Evolutionary conservation across 2,113 vertebrate genomes (phyloP).

Genomic region (Prionailurus viverrinus): DNA sequence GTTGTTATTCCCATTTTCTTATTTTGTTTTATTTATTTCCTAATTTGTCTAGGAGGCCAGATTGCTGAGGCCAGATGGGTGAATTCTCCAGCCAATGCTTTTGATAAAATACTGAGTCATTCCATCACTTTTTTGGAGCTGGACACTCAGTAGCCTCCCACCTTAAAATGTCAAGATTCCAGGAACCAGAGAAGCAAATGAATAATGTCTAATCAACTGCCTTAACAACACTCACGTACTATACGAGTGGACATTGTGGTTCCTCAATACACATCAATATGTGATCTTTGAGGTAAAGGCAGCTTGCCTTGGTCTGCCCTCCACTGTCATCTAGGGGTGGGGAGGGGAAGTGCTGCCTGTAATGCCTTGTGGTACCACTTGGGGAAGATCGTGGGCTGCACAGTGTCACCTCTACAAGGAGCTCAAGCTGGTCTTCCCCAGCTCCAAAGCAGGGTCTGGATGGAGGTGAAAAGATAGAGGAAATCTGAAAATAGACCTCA

Average conservation of each 20-base stretch:
- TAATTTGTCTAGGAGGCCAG: slow-evolving; percentile 70
- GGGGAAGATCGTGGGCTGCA: neutral
- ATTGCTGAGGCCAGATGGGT: slow-evolving; percentile 74
- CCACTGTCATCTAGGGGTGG: slow-evolving; percentile 2
- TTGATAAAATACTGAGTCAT: slow-evolving; percentile 61
- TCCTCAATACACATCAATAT: neutral
- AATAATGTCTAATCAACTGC: neutral
- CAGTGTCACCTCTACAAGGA: neutral
- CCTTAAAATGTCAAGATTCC: slow-evolving; percentile 54
- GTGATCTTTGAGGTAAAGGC: neutral
- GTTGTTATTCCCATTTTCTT: slow-evolving; percentile 75
- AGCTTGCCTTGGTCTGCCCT: neutral
- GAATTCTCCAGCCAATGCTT: slow-evolving; percentile 66
- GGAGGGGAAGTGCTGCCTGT: neutral
- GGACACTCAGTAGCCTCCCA: slow-evolving; percentile 3
- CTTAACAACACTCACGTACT: neutral
- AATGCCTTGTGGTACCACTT: neutral
- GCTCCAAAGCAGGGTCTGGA: neutral
- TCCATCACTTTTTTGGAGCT: neutral
- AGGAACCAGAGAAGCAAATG: slow-evolving; percentile 8
- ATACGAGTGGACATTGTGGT: neutral
- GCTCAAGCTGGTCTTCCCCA: neutral
- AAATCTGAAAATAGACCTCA: neutral
- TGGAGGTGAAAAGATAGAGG: neutral
- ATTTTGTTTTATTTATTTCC: slow-evolving; percentile 79